These are phyloP conservation scores for Macaria notata DNA, from an alignment of 2,888 invertebrate species.

Conservation along the genomic window DNA sequence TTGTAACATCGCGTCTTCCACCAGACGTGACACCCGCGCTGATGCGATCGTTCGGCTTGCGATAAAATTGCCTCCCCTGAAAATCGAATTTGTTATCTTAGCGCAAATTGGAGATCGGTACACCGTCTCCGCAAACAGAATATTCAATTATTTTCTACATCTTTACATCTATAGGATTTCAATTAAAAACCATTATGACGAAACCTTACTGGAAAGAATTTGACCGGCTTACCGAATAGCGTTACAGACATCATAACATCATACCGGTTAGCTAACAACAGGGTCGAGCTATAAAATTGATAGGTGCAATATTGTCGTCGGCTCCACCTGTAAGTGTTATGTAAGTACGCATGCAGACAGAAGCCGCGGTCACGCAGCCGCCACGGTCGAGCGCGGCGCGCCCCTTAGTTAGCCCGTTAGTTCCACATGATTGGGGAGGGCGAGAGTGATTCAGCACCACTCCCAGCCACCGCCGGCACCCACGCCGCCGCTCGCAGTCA, in stretches of 20 bases:
- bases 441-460: slow-evolving; percentile 67
- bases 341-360: slow-evolving; percentile 45
- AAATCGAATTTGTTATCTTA: slow-evolving; percentile 6
- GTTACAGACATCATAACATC: slow-evolving; percentile 18
- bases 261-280: slow-evolving; percentile 31
- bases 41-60: slow-evolving; percentile 1
- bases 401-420: slow-evolving; percentile 44
- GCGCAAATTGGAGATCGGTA: slow-evolving; percentile 1
- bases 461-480: slow-evolving; percentile 38
- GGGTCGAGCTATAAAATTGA: slow-evolving; percentile 28
- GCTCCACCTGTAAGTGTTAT: slow-evolving; percentile 40
- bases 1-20: slow-evolving; percentile 14
- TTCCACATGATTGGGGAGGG: slow-evolving; percentile 62
- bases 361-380: slow-evolving; percentile 60
- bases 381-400: slow-evolving; percentile 53
- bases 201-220: slow-evolving; percentile 13
- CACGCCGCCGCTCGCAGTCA: slow-evolving; percentile 37
- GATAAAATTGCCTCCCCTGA: slow-evolving; percentile 7
- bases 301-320: slow-evolving; percentile 30
- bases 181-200: slow-evolving; percentile 2
- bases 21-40: slow-evolving; percentile 10
- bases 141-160: not conserved
- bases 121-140: not conserved
- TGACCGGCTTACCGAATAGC: slow-evolving; percentile 21
- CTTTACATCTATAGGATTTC: not conserved